A percentile compares a stretch with the other conserved stretches of the same genome.
These are phyloP conservation scores for Elanus axillaris DNA, from an alignment of 2,113 vertebrate genomes.

Conservation along the genomic window DNA sequence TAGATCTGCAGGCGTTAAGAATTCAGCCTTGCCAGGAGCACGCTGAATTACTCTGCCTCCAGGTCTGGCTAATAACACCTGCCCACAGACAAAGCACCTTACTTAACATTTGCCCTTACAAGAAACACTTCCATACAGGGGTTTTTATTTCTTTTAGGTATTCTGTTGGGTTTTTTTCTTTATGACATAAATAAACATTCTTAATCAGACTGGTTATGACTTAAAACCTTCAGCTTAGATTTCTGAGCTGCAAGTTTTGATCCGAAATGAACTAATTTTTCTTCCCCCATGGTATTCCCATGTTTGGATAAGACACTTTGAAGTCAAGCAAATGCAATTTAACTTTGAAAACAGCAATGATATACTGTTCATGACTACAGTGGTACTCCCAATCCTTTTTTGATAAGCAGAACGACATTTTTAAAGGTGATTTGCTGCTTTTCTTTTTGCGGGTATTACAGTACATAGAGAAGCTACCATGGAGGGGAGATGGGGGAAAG, in stretches of 20 bases:
- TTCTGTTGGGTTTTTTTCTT: background rate
- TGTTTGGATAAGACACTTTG: background rate
- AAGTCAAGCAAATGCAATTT: background rate
- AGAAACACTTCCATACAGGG: background rate
- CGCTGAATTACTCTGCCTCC: background rate
- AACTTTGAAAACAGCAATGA: background rate
- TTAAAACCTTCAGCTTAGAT: background rate
- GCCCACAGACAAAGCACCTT: accelerated
- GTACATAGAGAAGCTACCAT: background rate
- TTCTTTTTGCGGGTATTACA: background rate
- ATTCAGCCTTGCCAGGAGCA: background rate
- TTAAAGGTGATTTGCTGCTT: background rate
- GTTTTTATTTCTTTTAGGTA: background rate
- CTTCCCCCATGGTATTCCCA: background rate
- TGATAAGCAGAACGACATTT: background rate
- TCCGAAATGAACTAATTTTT: background rate
- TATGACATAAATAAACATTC: accelerated
- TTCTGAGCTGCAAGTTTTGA: background rate
- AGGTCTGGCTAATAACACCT: background rate
- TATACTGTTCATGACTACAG: background rate
- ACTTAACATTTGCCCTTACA: too few species aligned
- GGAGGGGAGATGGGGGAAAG: background rate
- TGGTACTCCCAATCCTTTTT: background rate
- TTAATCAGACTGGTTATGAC: background rate
- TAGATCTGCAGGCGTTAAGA: accelerated